Evolutionary conservation across 2,888 invertebrate species (phyloP).

Genomic region (Apodemia zela): DNA sequence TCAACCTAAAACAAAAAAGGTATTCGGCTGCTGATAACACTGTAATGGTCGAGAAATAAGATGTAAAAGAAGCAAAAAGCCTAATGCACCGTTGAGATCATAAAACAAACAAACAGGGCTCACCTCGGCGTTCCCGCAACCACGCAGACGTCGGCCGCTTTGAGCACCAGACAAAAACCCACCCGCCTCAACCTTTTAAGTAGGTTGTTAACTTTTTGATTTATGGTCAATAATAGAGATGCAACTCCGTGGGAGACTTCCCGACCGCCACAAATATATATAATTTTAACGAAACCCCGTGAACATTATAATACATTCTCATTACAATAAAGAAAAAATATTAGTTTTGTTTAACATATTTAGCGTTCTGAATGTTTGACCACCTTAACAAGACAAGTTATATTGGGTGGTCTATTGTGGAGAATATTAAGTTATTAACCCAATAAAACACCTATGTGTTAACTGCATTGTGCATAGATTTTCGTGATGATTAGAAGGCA

Average conservation of each 20-base stretch:
- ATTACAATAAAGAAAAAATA: slow-evolving; percentile 42
- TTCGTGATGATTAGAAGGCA: background rate
- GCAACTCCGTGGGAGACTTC: slow-evolving; percentile 77
- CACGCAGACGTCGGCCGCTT: slow-evolving; percentile 67
- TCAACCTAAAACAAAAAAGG: slow-evolving; percentile 42
- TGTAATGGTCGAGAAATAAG: slow-evolving; percentile 68
- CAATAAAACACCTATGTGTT: background rate
- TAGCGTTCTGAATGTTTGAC: slow-evolving; percentile 36
- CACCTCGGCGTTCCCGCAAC: slow-evolving; percentile 55
- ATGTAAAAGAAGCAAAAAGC: slow-evolving; percentile 65
- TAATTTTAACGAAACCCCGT: slow-evolving; percentile 74
- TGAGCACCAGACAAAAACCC: slow-evolving; percentile 73
- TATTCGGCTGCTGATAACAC: slow-evolving; percentile 57
- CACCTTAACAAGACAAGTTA: slow-evolving; percentile 32
- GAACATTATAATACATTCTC: slow-evolving; percentile 66
- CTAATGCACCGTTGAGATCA: slow-evolving; percentile 75
- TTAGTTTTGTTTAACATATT: slow-evolving; percentile 56
- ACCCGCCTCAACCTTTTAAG: slow-evolving; percentile 75
- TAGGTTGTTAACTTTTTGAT: slow-evolving; percentile 81
- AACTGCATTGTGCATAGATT: background rate
- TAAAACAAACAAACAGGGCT: slow-evolving; percentile 77
- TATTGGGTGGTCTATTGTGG: slow-evolving; percentile 57
- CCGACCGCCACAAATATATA: slow-evolving; percentile 68
- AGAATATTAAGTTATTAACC: background rate
- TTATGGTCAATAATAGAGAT: slow-evolving; percentile 80